Conservation (phyloP, 2,797 vertebrate species). For the Spizella passerina region DNA sequence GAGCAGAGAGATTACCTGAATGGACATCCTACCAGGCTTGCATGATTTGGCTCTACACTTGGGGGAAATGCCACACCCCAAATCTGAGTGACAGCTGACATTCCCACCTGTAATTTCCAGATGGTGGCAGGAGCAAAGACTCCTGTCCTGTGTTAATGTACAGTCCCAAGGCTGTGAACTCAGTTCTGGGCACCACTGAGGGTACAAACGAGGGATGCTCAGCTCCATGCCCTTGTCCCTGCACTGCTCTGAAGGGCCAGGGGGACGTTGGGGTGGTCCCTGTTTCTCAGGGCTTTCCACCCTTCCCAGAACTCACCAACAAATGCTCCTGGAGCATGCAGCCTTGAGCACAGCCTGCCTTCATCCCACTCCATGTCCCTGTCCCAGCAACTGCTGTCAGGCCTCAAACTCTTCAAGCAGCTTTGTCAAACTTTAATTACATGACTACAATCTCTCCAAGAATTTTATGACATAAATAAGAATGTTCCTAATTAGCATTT, state of each 20-base stretch:
- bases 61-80: neutral
- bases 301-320: neutral
- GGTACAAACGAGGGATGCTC: neutral
- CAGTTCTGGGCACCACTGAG: neutral
- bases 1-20: neutral
- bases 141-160: neutral
- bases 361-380: neutral
- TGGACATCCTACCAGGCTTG: neutral
- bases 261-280: neutral
- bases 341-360: neutral
- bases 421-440: conserved; percentile 39
- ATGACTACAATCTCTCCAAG: conserved; percentile 31
- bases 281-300: neutral
- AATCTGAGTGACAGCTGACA: neutral
- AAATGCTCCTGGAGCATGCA: neutral
- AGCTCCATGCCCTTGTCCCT: neutral
- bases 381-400: neutral
- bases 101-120: neutral
- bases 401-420: neutral
- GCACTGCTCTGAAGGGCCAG: neutral
- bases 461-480: conserved; percentile 59
- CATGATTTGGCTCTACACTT: neutral
- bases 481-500: conserved; percentile 62
- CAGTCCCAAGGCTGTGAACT: neutral
- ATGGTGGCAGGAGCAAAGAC: neutral